These are phyloP conservation scores for Metaphire vulgaris DNA, from an alignment of 1,140 invertebrate species.

Conservation along the genomic window DNA sequence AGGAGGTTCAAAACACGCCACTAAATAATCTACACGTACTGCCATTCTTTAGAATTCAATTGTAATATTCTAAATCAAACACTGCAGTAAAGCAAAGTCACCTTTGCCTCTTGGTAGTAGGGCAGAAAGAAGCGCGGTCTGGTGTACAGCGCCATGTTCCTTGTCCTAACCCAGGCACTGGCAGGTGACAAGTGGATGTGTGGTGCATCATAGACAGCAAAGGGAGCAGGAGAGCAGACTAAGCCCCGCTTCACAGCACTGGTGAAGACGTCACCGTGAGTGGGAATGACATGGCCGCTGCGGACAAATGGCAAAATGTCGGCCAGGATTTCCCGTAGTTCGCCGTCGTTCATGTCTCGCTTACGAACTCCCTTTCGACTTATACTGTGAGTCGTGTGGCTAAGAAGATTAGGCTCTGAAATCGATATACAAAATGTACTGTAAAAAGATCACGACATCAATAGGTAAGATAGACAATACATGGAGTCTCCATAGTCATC, in stretches of 20 bases:
- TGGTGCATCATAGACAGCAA: slow-evolving; percentile 71
- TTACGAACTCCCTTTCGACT: slow-evolving; percentile 77
- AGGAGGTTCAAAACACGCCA: too few relatives aligned
- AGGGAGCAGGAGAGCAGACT: slow-evolving; percentile 71
- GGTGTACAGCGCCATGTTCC: slow-evolving; percentile 72
- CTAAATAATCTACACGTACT: too few relatives aligned
- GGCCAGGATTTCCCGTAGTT: slow-evolving; percentile 75
- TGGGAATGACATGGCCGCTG: slow-evolving; percentile 80
- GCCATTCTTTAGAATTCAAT: too few relatives aligned
- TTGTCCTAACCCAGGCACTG: slow-evolving; percentile 76
- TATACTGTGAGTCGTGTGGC: slow-evolving; percentile 82
- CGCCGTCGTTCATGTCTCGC: slow-evolving; percentile 74
- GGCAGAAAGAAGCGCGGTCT: slow-evolving; percentile 83
- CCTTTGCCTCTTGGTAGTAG: slow-evolving; percentile 88
- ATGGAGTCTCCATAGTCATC: too few relatives aligned
- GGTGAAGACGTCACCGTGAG: slow-evolving; percentile 71
- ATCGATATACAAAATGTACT: too few relatives aligned
- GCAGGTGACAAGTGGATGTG: slow-evolving; percentile 59
- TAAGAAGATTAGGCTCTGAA: slow-evolving; percentile 84
- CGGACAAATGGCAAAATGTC: slow-evolving; percentile 73
- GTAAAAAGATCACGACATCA: too few relatives aligned
- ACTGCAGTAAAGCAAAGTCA: too few relatives aligned
- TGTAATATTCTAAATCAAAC: too few relatives aligned
- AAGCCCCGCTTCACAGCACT: slow-evolving; percentile 72
- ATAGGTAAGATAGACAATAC: too few relatives aligned